Base-by-base conservation (phyloP, 2,113 vertebrate species). In the Lophius piscatorius region DNA sequence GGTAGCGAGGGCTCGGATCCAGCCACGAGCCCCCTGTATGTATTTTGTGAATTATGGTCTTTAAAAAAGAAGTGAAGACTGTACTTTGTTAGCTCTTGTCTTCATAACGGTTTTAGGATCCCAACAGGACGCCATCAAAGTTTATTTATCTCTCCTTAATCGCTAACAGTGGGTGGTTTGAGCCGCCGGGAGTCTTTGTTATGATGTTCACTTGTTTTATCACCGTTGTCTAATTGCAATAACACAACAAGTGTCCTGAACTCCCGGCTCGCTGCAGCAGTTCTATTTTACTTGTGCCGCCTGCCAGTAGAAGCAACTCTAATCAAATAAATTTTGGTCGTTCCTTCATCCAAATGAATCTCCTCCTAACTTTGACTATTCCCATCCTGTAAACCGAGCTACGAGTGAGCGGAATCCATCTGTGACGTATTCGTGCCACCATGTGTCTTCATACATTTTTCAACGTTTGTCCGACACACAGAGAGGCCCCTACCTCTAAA, bases 141-240 rank as follows among this genome's bases (percentile, higher is more conserved):
- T 6, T 13, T 26, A 38, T 58, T 26, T 40, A 54, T 67, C n/a
- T 8, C 21, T n/a, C 4, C 31, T 49, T 12, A 29, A 70, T 22
- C 11, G 5, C 29, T 60, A 48, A 33, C 1, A 54, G 21, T 41
- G 38, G 13, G 20, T 50, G 2, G 28, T 67, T 62, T 9, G 5
- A 5, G 20, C 57, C 23, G 40, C 23, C 17, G 6, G 28, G 18
- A 49, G n/a, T 54, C 35, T 66, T 74, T 63, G 14, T 46, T 42
- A 50, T 54, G 40, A 29, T 47, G 29, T 38, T 3, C 20, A 21
- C 14, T 47, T 76, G 40, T 63, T 63, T 40, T 52, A 60, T 69
- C 14, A 4, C 24, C 6, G 12, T 33, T 60, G 13, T 51, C 26
- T 50, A 18, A 35, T 18, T 38, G 45, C 8, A 24, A 3, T 24